A percentile compares a stretch with the other conserved stretches of the same genome.
phyloP scores from a whole-genome alignment of 2,113 vertebrate genomes.

The Dipodomys ordii region DNA sequence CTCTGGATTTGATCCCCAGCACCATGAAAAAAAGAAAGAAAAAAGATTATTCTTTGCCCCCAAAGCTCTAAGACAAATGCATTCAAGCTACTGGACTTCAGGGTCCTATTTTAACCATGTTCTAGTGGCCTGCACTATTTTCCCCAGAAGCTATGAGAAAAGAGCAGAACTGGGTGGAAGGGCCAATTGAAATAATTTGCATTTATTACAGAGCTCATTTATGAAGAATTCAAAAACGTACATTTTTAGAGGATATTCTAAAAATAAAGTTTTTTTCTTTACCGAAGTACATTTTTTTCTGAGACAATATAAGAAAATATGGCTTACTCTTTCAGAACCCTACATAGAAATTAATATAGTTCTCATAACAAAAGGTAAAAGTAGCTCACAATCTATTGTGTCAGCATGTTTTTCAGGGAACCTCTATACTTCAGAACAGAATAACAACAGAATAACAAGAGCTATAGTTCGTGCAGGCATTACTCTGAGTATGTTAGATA shows the following conservation, averaged over 20 bases:
- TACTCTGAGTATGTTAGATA: neutral
- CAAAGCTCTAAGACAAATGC: neutral
- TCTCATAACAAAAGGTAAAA: neutral
- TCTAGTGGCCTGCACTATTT: neutral
- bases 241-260: neutral
- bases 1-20: neutral
- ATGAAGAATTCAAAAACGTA: neutral
- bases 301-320: neutral
- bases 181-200: neutral
- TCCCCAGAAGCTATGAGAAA: neutral
- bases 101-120: neutral
- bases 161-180: neutral
- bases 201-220: neutral
- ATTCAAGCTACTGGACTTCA: neutral
- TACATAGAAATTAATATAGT: neutral
- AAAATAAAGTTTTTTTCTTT: neutral
- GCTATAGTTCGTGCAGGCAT: neutral
- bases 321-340: constrained; percentile 11
- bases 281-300: neutral
- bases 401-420: constrained; percentile 35
- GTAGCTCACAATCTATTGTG: neutral
- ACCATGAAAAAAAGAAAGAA: too few species aligned
- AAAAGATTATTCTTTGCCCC: neutral
- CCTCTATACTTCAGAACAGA: neutral
- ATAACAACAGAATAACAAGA: neutral